phyloP scores from a whole-genome alignment of 2,113 vertebrate species.

The Peromyscus leucopus region DNA sequence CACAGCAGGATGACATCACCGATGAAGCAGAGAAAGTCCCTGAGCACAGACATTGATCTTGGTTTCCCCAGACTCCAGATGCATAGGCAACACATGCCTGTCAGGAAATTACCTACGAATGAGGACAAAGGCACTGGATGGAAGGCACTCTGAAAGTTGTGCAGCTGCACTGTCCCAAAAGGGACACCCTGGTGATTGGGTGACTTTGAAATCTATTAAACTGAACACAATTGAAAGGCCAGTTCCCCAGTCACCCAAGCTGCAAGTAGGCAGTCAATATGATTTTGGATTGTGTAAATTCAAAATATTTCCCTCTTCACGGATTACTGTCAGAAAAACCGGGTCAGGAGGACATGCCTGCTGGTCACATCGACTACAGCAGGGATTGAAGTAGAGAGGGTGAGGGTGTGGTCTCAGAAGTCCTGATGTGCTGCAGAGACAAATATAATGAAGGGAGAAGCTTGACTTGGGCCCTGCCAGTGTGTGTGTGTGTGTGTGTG shows the following conservation, averaged over 20 bases:
- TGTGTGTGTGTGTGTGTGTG: neutral
- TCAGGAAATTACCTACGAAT: neutral
- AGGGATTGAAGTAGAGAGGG: neutral
- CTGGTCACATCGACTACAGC: accelerated
- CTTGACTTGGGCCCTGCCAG: neutral
- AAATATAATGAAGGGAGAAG: neutral
- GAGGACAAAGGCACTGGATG: neutral
- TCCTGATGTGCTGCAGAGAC: neutral
- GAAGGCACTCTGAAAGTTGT: neutral
- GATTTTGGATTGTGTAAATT: neutral
- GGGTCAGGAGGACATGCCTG: neutral
- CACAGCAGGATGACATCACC: no score
- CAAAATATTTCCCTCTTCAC: neutral
- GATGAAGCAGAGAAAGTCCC: neutral
- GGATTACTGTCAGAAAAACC: neutral
- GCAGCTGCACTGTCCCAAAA: no score
- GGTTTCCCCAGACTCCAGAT: neutral
- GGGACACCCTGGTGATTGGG: neutral
- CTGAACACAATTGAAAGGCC: neutral
- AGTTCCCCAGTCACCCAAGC: neutral
- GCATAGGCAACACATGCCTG: neutral
- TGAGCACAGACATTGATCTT: neutral
- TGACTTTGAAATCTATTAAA: neutral
- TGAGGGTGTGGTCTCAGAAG: neutral
- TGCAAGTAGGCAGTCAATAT: neutral